These are phyloP conservation scores for Marmota monax DNA, from an alignment of 2,113 vertebrate species.

Conservation along the genomic window DNA sequence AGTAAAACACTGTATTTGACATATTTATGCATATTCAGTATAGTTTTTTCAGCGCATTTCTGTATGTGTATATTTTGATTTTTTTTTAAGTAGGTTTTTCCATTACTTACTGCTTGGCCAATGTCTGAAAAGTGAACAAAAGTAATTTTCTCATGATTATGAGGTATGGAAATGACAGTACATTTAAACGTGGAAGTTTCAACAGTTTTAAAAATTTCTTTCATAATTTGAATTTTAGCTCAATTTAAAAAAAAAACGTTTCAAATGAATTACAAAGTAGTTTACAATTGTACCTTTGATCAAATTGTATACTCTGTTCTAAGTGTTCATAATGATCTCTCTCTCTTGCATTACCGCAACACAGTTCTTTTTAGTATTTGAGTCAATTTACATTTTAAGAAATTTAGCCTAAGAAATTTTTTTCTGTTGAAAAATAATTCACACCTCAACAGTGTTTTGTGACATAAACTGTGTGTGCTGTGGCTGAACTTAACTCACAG, in stretches of 20 bases:
- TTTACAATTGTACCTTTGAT: not conserved
- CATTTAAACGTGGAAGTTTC: constrained; percentile 43
- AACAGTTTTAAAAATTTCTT: constrained; percentile 32
- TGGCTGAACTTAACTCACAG: not conserved
- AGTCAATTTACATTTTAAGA: not conserved
- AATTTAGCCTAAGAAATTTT: not conserved
- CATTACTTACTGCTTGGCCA: not conserved
- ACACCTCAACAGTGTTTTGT: not conserved
- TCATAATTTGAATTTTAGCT: constrained; percentile 33
- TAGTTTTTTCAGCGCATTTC: not conserved
- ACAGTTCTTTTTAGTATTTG: not conserved
- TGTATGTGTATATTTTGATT: not conserved
- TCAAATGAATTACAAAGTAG: not conserved
- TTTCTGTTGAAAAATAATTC: not conserved
- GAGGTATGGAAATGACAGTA: not conserved
- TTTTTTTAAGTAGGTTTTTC: constrained; percentile 39
- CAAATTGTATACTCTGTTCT: not conserved
- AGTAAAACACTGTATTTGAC: not conserved
- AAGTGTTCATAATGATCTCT: not conserved
- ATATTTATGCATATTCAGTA: not conserved
- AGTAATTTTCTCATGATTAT: constrained; percentile 40
- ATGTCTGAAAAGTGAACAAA: constrained; percentile 40
- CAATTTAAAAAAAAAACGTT: not conserved
- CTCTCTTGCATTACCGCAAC: not conserved
- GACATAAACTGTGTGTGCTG: not conserved